A percentile compares a stretch with the other conserved stretches of the same genome.
These are phyloP conservation scores for Cryptomyrus ogoouensis DNA, from an alignment of 2,113 vertebrate species.

Conservation along the genomic window DNA sequence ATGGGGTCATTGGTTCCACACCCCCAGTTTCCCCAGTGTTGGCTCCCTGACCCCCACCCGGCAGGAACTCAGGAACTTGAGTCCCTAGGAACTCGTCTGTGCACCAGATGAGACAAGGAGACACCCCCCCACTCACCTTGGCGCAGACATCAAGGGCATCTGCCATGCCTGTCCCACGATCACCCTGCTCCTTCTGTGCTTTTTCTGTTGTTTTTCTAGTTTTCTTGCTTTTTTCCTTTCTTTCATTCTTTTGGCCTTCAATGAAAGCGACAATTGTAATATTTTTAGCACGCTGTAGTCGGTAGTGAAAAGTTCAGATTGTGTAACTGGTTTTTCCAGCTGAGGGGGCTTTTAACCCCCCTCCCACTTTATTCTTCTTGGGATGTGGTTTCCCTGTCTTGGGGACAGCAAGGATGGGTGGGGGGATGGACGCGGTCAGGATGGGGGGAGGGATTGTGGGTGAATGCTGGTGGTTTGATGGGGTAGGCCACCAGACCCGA, in stretches of 20 bases:
- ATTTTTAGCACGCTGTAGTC: slow-evolving; percentile 59
- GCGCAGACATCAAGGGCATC: slow-evolving; percentile 52
- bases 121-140: slow-evolving; percentile 48
- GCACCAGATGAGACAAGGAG: slow-evolving; percentile 45
- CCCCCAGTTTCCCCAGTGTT: not conserved
- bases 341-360: slow-evolving; percentile 56
- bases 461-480: slow-evolving; percentile 48
- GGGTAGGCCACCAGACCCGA: slow-evolving; percentile 61
- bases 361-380: slow-evolving; percentile 54
- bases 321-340: slow-evolving; percentile 69
- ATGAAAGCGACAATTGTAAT: slow-evolving; percentile 67
- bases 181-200: slow-evolving; percentile 37
- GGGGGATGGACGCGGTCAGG: slow-evolving; percentile 19
- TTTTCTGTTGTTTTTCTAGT: slow-evolving; percentile 47
- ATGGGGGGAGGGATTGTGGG: slow-evolving; percentile 42
- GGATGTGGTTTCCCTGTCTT: slow-evolving; percentile 68
- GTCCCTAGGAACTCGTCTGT: slow-evolving; percentile 36
- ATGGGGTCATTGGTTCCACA: not conserved
- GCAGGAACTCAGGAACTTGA: too few relatives aligned
- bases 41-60: not conserved
- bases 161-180: slow-evolving; percentile 53
- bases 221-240: slow-evolving; percentile 22
- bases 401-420: slow-evolving; percentile 47
- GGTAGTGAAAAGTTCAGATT: slow-evolving; percentile 70
- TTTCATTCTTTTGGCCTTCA: slow-evolving; percentile 45